phyloP scores from a whole-genome alignment of 2,888 invertebrate species.

The Calliphora vomitoria region DNA sequence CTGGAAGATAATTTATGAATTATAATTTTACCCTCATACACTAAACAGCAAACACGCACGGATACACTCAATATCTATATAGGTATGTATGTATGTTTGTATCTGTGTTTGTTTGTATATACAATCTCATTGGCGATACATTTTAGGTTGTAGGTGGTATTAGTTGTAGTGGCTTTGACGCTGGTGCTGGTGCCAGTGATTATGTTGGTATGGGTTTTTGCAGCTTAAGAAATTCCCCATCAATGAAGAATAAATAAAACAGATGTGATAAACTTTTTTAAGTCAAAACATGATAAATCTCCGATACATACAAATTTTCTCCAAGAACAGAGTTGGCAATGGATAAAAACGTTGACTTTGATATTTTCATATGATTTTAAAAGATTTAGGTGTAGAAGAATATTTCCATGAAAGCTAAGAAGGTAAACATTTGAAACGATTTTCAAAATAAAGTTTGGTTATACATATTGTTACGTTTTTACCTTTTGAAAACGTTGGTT shows the following conservation, averaged over 20 bases:
- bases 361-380: background rate
- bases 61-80: background rate
- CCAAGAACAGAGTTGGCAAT: background rate
- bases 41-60: background rate
- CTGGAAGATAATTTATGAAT: conserved; percentile 60
- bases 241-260: conserved; percentile 66
- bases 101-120: background rate
- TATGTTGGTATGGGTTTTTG: conserved; percentile 11
- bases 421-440: too few species aligned
- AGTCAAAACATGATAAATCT: conserved; percentile 60
- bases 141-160: conserved; percentile 47
- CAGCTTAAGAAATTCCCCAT: conserved; percentile 52
- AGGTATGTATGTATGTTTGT: background rate
- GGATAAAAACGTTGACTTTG: conserved; percentile 11
- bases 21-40: conserved; percentile 48
- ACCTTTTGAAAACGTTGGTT: too few species aligned
- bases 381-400: too few species aligned
- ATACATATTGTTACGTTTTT: too few species aligned
- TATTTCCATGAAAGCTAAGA: too few species aligned
- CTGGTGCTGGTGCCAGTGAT: background rate
- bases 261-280: conserved; percentile 62
- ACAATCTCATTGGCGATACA: conserved; percentile 2
- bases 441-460: too few species aligned
- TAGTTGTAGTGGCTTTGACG: background rate
- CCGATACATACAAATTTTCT: conserved; percentile 2